Percentiles rank a stretch among this genome's conserved stretches.
Evolutionary conservation across 2,797 vertebrate genomes (phyloP).

Genomic region (Scolopax rusticola): DNA sequence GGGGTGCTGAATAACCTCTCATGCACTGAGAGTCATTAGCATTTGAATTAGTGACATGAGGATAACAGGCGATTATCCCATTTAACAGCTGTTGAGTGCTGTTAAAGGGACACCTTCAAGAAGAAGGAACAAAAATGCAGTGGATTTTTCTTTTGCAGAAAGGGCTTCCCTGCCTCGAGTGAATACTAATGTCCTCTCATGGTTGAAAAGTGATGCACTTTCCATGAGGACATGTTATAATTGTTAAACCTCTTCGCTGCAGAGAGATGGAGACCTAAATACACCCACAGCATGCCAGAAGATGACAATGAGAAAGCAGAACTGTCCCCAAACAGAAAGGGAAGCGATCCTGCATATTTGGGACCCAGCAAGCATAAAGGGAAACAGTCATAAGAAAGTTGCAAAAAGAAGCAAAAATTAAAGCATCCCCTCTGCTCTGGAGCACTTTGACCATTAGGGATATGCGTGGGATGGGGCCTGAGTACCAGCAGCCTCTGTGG

Average conservation of each 20-base stretch:
- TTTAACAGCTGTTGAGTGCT: conserved; percentile 76
- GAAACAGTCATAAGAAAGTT: not conserved
- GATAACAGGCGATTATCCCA: conserved; percentile 76
- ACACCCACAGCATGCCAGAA: not conserved
- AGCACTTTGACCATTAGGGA: not conserved
- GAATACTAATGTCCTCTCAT: not conserved
- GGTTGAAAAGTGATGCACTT: not conserved
- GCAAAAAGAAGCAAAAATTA: not conserved
- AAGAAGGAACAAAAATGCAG: conserved; percentile 13
- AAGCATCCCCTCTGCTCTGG: not conserved
- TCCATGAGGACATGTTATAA: not conserved
- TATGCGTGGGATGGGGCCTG: not conserved
- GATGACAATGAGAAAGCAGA: not conserved
- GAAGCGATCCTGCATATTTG: not conserved
- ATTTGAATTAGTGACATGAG: conserved; percentile 76
- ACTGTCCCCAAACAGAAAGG: not conserved
- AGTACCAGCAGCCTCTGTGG: not conserved
- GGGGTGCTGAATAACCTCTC: conserved; percentile 57
- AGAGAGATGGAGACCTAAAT: not conserved
- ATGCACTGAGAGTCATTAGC: conserved; percentile 68
- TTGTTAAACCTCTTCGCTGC: not conserved
- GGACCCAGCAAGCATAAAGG: not conserved
- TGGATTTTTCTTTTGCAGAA: not conserved
- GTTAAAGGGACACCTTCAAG: conserved; percentile 51
- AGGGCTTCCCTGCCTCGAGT: not conserved